phyloP scores from a whole-genome alignment of 2,113 vertebrate species.

The Tetraodon nigroviridis region DNA sequence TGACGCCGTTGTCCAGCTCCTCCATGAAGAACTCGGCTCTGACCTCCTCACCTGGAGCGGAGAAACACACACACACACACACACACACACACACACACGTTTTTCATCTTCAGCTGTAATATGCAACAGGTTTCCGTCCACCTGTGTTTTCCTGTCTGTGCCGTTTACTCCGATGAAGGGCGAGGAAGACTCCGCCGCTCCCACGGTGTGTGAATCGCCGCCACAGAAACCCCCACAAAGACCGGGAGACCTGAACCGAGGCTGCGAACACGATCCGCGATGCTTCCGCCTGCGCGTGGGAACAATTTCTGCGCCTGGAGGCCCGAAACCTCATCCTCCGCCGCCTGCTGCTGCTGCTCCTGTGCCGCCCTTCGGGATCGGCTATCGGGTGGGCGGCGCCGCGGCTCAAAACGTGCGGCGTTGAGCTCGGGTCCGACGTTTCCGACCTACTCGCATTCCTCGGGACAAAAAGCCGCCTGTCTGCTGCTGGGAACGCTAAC shows the following conservation, averaged over 20 bases:
- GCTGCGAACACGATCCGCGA: conserved; percentile 26
- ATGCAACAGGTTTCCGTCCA: too few species aligned
- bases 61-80: too few species aligned
- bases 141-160: too few species aligned
- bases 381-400: not conserved
- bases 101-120: too few species aligned
- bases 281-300: conserved; percentile 15
- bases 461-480: conserved; percentile 7
- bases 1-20: conserved; percentile 73
- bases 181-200: not conserved
- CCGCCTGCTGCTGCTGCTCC: conserved; percentile 27
- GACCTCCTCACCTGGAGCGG: conserved; percentile 70
- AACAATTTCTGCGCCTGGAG: conserved; percentile 15
- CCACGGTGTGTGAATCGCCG: conserved; percentile 35
- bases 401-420: not conserved
- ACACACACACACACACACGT: too few species aligned
- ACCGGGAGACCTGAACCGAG: conserved; percentile 14
- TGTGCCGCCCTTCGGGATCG: not conserved
- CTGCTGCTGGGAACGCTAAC: not conserved
- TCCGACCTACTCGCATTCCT: conserved; percentile 32
- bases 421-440: not conserved
- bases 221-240: conserved; percentile 15
- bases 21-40: conserved; percentile 79
- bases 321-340: conserved; percentile 30
- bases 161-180: too few species aligned